Base-by-base conservation (phyloP, 2,113 vertebrate species). In the Cyanoramphus novaezelandiae region DNA sequence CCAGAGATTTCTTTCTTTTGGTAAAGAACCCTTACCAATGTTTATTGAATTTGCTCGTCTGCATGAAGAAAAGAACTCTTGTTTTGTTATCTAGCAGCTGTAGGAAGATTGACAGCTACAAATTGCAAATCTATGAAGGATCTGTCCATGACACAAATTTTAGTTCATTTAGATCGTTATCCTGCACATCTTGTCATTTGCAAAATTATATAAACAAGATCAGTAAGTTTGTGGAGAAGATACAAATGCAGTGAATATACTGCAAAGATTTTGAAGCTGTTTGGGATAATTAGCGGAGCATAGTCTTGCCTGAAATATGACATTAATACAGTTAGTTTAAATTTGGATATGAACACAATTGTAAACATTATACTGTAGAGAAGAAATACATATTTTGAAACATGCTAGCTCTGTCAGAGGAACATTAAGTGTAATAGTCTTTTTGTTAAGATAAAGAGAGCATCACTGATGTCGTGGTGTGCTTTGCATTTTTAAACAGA, bases 401-500 rank as follows among this genome's bases (percentile, higher is more conserved):
- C 88, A 84, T 79, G 86, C 71, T 92, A 80, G 52, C 60, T 94
- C 87, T 82, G 90, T 93, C 92, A 95, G 82, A 88, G 96, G 75
- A 95, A 90, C 68, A 88, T 93, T 94, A 97, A 97, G 78, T 95
- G 92, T 95, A 90, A 68, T 95, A 89, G 94, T 92, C 92, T 95
- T 84, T 96, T 96, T 97, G 86, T 97, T 95, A 96, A 97, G 97
- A 94, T 97, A 90, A 97, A 97, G 96, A 97, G 95, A 97, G 97
- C 97, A 95, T 97, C 97, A 94, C 71, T 98, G 97, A 96, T 97
- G 96, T 95, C n/a, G 84, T 95, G 92, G 97, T 95, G 96, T 97
- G 97, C 97, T 98, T 97, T 97, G 98, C 97, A 98, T 98, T 97
- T 98, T 96, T 97, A 98, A 97, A 84, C 88, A 94, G 97, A 93